Base-by-base conservation (phyloP, 1,140 invertebrate genomes). In the Pentalonia nigronervosa region DNA sequence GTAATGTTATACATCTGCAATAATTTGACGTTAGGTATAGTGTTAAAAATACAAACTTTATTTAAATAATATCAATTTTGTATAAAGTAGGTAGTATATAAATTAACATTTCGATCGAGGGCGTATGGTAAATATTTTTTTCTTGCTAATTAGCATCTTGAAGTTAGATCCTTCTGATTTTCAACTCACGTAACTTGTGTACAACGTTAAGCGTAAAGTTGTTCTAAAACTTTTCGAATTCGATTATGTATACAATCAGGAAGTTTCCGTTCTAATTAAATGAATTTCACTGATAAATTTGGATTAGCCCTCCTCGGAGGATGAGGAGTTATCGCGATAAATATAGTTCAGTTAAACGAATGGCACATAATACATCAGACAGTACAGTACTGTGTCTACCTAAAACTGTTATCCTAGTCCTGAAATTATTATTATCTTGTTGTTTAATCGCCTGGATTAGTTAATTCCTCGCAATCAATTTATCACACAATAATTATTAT, bases 191-290 rank as follows among this genome's bases (percentile, higher is more conserved):
- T 53, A 93, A 86, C 34, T 93, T 86, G 76, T 45, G 76, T 11
- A n/a, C 36, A 36, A 45, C 14, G 47, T 93, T 53, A 21, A 91
- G 53, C 36, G 25, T 90, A 90, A 67, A 60, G 76, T 50, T 91
- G 25, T 91, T 76, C n/a, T 7, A 86, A 93, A 93, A 93, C 91
- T 93, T 84, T 86, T 92, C n/a, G 17, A 93, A 84, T 86, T 86
- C 48, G 25, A 53, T 84, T 93, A 84, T 93, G 48, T 83, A 41
- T 84, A 86, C 90, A 93, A 86, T 93, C 81, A 36, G 76, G 48
- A 93, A 86, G 91, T 84, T 84, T 93, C 81, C 25, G 48, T 93
- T 93, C 48, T 90, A 92, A 84, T 86, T 86, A 93, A 84, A 84
- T 93, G 76, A 93, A 93, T 84, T 86, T 93, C 47, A 56, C 48